Conservation (phyloP, 2,888 invertebrate genomes). For the Lithodes maja region DNA sequence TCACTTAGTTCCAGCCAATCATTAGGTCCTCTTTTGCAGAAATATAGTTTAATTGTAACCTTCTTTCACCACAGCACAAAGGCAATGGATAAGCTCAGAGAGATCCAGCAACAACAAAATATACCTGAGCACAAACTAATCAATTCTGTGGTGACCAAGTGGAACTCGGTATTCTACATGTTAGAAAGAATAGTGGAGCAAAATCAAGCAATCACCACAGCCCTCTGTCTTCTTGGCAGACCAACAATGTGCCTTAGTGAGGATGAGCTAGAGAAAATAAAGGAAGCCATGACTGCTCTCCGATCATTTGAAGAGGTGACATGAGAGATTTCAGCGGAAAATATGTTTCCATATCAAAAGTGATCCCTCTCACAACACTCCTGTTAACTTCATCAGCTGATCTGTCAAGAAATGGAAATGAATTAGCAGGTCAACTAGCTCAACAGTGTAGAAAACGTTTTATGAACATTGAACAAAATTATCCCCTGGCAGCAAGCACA, state of each 20-base stretch:
- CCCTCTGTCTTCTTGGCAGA: constrained; percentile 39
- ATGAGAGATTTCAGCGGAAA: constrained; percentile 30
- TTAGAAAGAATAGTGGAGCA: constrained; percentile 31
- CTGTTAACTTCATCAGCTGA: constrained; percentile 16
- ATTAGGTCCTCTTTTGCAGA: constrained; percentile 17
- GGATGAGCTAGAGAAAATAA: background rate
- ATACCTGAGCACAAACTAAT: constrained; percentile 38
- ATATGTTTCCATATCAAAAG: constrained; percentile 22
- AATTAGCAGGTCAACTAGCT: constrained; percentile 21
- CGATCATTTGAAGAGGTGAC: constrained; percentile 37
- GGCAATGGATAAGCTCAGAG: constrained; percentile 19
- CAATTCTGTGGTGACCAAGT: constrained; percentile 36
- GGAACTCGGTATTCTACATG: constrained; percentile 39
- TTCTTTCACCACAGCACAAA: constrained; percentile 37
- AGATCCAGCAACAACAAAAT: constrained; percentile 18
- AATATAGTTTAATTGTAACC: constrained; percentile 17
- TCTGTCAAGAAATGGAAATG: constrained; percentile 26
- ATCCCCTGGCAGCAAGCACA: constrained; percentile 26
- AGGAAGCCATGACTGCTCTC: constrained; percentile 25
- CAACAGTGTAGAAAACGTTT: constrained; percentile 14
- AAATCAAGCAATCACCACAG: constrained; percentile 32
- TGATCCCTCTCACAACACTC: constrained; percentile 23
- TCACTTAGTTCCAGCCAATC: constrained; percentile 34
- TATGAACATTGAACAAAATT: constrained; percentile 28
- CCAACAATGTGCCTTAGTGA: constrained; percentile 25